Evolutionary conservation across 2,888 invertebrate genomes (phyloP), one percentile per base, ranked within the genome.

Genomic region (Arge pagana): DNA sequence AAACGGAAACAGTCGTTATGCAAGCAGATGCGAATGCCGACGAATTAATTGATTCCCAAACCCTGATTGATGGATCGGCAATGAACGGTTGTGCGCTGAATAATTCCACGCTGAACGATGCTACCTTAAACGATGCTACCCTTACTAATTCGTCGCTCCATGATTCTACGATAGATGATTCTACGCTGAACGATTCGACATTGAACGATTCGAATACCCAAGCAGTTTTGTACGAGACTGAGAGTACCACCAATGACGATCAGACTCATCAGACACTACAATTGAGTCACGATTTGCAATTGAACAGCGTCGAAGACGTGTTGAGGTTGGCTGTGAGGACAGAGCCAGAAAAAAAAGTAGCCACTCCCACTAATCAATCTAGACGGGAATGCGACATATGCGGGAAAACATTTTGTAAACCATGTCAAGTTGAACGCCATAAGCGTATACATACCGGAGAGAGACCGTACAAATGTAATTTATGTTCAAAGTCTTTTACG

Each of bases 401-500:
- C 58, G 75, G 72, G 1, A 82, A 82, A 63, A 70, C 67, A 1
- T 83, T 83, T 59, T 73, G 73, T 60, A 83, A 83, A 59, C 81
- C 81, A 0, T 80, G 79, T 59, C 80, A 81, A 59, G 70, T 83
- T 8, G 72, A 78, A 31, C 71, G 83, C 3, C 84, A 84, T 62
- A 74, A 77, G 35, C 71, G 81, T 11, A 79, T 81, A 21, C 85
- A 86, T 63, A 83, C 83, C 2, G 82, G 82, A 5, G 83, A 84
- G 55, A 76, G 80, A 45, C 83, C 83, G 2, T 84, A 79, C 68
- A 77, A 79, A 21, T 87, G 86, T 64, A 64, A 69, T 8, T 66
- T 79, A 16, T 87, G 87, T 67, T 70, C 76, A 4, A 83, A 82
- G 65, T 79, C 81, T 2, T 87, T 86, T 63, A 81, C 81, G 42